Evolutionary conservation across 2,797 vertebrate species (phyloP), one percentile per base, ranked within the genome.

Genomic region (Typhlichthys subterraneus): DNA sequence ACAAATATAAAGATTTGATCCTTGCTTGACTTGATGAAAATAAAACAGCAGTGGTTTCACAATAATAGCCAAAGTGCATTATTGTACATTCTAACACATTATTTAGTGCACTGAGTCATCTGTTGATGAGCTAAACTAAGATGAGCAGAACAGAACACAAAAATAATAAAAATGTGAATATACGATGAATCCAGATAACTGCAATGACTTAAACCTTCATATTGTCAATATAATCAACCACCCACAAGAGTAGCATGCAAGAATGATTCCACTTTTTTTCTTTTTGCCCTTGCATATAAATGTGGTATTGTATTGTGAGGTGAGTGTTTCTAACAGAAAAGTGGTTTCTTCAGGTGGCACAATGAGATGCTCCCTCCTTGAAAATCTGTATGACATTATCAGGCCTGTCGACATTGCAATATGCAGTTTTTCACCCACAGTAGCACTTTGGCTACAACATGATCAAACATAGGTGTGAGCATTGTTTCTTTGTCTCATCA

Each of bases 41-140:
- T 59, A 84, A 66, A 81, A 86, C 77, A 82, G 77, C 69, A 78
- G 86, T 86, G 83, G 73, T 83, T 86, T 81, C 69, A 85, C 75
- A 71, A 57, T 81, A 63, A 61, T 60, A 38, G 80, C 77, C 76
- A 77, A 83, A 84, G 79, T 87, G 82, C 77, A 86, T 76, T 47
- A 64, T 79, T 74, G 65, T 73, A 72, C 73, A 56, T 72, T 60
- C 29, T 54, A 72, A 82, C 77, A 80, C 84, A 56, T 5, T 23
- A 68, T 38, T 38, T 38, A 67, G 57, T 68, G 46, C 72, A 69
- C 65, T 70, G 72, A 77, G 57, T 73, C 13, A 52, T n/a, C 57
- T 55, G 38, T 51, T 76, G 42, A 10, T 11, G 33, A 48, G 71
- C 49, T 19, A 53, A 73, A 55, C 66, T 67, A 68, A 67, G 46